Base-by-base conservation (phyloP, 2,797 vertebrate genomes). In the Crax fasciolata region DNA sequence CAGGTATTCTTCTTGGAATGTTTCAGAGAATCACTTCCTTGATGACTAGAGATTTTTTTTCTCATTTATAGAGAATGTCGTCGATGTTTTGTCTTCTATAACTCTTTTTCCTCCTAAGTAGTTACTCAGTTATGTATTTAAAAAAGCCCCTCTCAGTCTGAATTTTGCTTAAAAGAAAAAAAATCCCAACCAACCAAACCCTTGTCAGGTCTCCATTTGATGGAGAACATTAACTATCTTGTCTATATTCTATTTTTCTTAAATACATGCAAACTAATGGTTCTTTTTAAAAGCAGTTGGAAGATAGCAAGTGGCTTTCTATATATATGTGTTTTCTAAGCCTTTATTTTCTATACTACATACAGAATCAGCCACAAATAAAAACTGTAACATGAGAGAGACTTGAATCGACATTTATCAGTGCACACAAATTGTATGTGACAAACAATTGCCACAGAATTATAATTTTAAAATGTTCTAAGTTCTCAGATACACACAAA, bases 91-190 rank as follows among this genome's bases (percentile, higher is more conserved):
- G 21, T 86, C 70, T 94, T 86, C 73, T 58, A 15, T 9, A 90
- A 66, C 35, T 87, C 39, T 86, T 94, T 93, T 93, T 91, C 85
- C 39, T 94, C 70, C 11, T 85, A 94, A 91, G 61, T 72, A 38
- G 49, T 89, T 92, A 59, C 72, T 19, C 54, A 96, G 35, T 66
- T 73, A 88, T 61, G 46, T 86, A 87, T 81, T n/a, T 72, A 18
- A 78, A 92, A 89, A 81, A 55, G 10, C 3, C 13, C 5, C 10
- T 62, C 21, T 81, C 38, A 65, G n/a, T 35, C 57, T 68, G 41
- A 74, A 80, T 73, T 87, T 79, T 71, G 13, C 30, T 70, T 28
- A 52, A 63, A 68, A 27, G 28, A 44, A 13, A 55, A 54, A 24
- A 3, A 32, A 72, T 25, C 23, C 18, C 19, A 35, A 12, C 14